These are phyloP conservation scores for Noctua fimbriata DNA, from an alignment of 2,888 invertebrate species.

Conservation along the genomic window DNA sequence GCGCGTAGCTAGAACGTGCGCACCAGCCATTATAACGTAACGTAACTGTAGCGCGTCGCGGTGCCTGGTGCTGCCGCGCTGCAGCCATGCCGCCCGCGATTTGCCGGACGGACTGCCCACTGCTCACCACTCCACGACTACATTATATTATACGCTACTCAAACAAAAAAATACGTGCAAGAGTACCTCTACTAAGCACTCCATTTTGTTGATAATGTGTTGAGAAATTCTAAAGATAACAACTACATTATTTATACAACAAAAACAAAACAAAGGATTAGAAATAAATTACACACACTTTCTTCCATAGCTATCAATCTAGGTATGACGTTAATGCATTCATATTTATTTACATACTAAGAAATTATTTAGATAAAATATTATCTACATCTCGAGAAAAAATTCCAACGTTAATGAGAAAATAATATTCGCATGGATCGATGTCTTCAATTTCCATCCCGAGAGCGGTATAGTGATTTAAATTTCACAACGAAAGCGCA, in stretches of 20 bases:
- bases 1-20: constrained; percentile 73
- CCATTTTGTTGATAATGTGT: constrained; percentile 30
- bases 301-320: constrained; percentile 19
- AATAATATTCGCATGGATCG: constrained; percentile 60
- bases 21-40: constrained; percentile 76
- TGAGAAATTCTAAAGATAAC: constrained; percentile 26
- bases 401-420: constrained; percentile 56
- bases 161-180: constrained; percentile 41
- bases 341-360: constrained; percentile 26
- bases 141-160: constrained; percentile 44
- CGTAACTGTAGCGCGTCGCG: constrained; percentile 83
- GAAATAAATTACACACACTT: constrained; percentile 33
- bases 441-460: constrained; percentile 57
- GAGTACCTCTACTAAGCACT: constrained; percentile 27
- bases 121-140: constrained; percentile 47
- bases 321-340: constrained; percentile 4
- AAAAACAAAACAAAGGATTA: constrained; percentile 18
- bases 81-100: neutral
- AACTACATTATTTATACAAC: neutral
- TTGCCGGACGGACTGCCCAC: constrained; percentile 32
- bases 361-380: constrained; percentile 36
- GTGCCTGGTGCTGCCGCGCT: constrained; percentile 69
- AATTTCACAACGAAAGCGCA: constrained; percentile 72
- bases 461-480: constrained; percentile 50
- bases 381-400: constrained; percentile 41